A percentile compares a stretch with the other conserved stretches of the same genome.
Evolutionary conservation across 2,888 invertebrate genomes (phyloP).

Genomic region (Drosophila paranaensis): DNA sequence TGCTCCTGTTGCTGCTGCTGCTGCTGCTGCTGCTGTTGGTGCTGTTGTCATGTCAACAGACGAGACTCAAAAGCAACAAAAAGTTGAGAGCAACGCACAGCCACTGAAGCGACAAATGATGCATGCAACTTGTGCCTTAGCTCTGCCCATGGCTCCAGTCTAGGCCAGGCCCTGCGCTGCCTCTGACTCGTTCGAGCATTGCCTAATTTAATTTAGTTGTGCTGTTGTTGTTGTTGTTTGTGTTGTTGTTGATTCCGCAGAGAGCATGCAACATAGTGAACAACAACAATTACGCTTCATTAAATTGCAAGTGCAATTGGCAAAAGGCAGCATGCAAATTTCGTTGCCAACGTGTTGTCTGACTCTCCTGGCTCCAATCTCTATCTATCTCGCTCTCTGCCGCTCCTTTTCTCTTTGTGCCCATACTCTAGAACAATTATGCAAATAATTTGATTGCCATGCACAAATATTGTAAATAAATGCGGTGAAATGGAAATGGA

Average conservation of each 20-base stretch:
- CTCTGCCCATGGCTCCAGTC: background rate
- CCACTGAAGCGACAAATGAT: slow-evolving; percentile 59
- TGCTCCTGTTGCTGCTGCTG: slow-evolving; percentile 18
- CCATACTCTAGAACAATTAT: slow-evolving; percentile 62
- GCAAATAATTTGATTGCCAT: slow-evolving; percentile 73
- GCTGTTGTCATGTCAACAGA: slow-evolving; percentile 57
- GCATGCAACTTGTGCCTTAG: slow-evolving; percentile 36
- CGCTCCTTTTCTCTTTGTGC: background rate
- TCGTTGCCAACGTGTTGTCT: slow-evolving; percentile 50
- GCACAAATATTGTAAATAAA: slow-evolving; percentile 70
- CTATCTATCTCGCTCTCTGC: background rate
- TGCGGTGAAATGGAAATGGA: slow-evolving; percentile 42
- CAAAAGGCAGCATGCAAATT: slow-evolving; percentile 62
- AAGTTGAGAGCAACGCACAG: slow-evolving; percentile 37
- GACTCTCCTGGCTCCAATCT: background rate
- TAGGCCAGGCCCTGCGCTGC: slow-evolving; percentile 4
- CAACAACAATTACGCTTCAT: slow-evolving; percentile 76
- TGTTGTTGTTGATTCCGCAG: slow-evolving; percentile 38
- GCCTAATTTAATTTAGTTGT: slow-evolving; percentile 63
- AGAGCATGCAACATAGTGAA: slow-evolving; percentile 41
- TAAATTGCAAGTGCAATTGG: slow-evolving; percentile 73
- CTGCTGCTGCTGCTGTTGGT: slow-evolving; percentile 33
- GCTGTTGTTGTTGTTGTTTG: slow-evolving; percentile 31
- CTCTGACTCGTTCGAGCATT: slow-evolving; percentile 47
- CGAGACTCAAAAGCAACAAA: slow-evolving; percentile 42